Evolutionary conservation across 2,797 vertebrate genomes (phyloP).

Genomic region (Coendou prehensilis): DNA sequence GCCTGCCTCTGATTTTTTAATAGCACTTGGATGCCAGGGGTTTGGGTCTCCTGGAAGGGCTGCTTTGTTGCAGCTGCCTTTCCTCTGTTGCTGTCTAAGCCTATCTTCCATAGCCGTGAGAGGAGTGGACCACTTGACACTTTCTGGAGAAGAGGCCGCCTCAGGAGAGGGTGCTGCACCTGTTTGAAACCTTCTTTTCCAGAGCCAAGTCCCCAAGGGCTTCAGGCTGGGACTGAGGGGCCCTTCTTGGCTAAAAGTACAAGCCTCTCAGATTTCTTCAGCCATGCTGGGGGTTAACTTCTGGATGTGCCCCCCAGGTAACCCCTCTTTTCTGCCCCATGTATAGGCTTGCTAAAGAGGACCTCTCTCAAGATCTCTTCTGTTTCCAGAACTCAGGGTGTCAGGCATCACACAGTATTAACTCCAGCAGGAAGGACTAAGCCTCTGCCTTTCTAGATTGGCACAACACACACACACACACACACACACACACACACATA

Average conservation of each 20-base stretch:
- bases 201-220: constrained; percentile 38
- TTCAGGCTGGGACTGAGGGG: neutral
- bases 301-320: constrained; percentile 33
- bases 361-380: constrained; percentile 29
- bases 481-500: neutral
- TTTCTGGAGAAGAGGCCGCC: neutral
- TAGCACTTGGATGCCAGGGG: constrained; percentile 34
- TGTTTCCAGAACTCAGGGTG: neutral
- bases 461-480: neutral
- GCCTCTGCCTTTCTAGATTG: constrained; percentile 35
- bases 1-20: constrained; percentile 60
- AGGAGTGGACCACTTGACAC: constrained; percentile 42
- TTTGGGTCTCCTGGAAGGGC: constrained; percentile 43
- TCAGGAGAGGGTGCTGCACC: constrained; percentile 22
- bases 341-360: constrained; percentile 2
- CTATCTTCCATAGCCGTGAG: constrained; percentile 49
- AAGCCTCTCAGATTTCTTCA: constrained; percentile 68
- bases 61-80: constrained; percentile 63
- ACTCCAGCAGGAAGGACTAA: constrained; percentile 33
- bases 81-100: constrained; percentile 40
- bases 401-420: constrained; percentile 12
- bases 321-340: constrained; percentile 23
- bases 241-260: constrained; percentile 71
- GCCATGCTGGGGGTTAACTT: constrained; percentile 6
- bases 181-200: constrained; percentile 69